A percentile compares a stretch with the other conserved stretches of the same genome.
Evolutionary conservation across 2,888 invertebrate genomes (phyloP).

Genomic region (Chymomyza procnemis): DNA sequence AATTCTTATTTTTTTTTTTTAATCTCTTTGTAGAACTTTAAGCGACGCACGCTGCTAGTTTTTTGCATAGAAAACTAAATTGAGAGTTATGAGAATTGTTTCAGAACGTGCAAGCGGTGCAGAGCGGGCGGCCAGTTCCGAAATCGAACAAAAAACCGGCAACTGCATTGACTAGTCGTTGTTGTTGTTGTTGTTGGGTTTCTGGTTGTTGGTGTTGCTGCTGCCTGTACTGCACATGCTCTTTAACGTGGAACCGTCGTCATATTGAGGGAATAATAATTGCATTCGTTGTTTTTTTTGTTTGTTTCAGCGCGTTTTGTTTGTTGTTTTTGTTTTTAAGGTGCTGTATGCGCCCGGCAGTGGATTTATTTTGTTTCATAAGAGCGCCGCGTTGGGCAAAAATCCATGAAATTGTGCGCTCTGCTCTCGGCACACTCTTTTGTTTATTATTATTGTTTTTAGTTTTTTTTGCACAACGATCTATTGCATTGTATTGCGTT

Average conservation of each 20-base stretch:
- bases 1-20: constrained; percentile 38
- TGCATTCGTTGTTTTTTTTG: background rate
- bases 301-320: background rate
- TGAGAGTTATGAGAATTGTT: constrained; percentile 3
- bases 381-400: background rate
- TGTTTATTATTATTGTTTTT: background rate
- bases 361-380: background rate
- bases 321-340: background rate
- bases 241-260: background rate
- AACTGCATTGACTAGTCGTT: constrained; percentile 1
- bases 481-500: background rate
- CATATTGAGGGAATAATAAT: background rate
- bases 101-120: no score
- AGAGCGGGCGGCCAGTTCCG: background rate
- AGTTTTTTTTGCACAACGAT: background rate
- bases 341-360: background rate
- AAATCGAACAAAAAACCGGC: constrained; percentile 5
- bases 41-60: constrained; percentile 19
- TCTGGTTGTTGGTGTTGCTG: constrained; percentile 3
- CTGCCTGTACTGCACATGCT: background rate
- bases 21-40: constrained; percentile 48
- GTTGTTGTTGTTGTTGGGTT: constrained; percentile 1
- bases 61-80: constrained; percentile 4
- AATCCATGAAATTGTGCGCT: background rate
- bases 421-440: background rate